Evolutionary conservation across 2,797 vertebrate species (phyloP), one percentile per base, ranked within the genome.

Genomic region (Propithecus deckenii): DNA sequence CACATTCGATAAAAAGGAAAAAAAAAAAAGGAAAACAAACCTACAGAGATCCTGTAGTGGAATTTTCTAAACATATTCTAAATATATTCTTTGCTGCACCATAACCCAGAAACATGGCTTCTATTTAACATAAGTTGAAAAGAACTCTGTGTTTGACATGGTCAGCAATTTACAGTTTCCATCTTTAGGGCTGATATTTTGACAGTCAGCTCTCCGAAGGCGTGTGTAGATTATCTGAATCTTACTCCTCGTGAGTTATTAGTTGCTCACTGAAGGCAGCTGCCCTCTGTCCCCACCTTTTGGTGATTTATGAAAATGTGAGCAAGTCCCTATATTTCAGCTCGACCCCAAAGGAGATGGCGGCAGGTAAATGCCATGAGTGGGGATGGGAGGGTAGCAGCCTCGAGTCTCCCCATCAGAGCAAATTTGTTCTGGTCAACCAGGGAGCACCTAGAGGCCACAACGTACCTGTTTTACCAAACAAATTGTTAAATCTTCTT

Each of bases 381-480:
- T 20, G 0, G 23, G 32, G 41, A n/a, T 30, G 4, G 43, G 17
- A 38, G 35, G 28, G 17, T 0, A 20, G 4, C 23, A 32, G 15
- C 28, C 10, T 4, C 20, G 28, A 78, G 85, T 20, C 2, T 32
- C 65, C 7, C n/a, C 52, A 50, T 22, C 4, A 8, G 25, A 46
- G 15, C 12, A 61, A 83, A 30, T 69, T 12, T 52, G 48, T 57
- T 90, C 41, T 79, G 15, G 57, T 89, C 32, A 76, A 23, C 11
- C 95, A 22, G 28, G 22, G 7, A 84, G 38, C 17, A 63, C 1
- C 80, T 6, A 63, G 48, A 72, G 52, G 0, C 55, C 28, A 46
- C 67, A 91, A 98, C 99, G 38, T 98, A 99, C 99, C 96, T 99
- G 98, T 98, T 98, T 99, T 99, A 84, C 99, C 98, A 92, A 99